Conservation (phyloP, 92 coral and sea anemone species). For the Hydrozoanthus gracilis region DNA sequence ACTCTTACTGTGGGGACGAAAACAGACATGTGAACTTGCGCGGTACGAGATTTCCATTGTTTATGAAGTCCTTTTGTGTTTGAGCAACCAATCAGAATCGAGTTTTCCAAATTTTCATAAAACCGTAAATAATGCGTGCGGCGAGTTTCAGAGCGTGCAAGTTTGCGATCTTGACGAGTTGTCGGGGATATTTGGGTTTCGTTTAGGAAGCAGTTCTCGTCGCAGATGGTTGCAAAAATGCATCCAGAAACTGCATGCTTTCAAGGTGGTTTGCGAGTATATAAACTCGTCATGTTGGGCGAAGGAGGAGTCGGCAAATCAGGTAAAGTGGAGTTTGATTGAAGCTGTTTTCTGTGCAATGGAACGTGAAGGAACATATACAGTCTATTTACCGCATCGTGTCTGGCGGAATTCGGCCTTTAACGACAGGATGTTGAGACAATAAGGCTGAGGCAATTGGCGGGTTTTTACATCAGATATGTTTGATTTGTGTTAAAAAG, state of each 20-base stretch:
- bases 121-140: constrained; percentile 32
- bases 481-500: constrained; percentile 7
- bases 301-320: constrained; percentile 84
- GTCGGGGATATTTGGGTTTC: background rate
- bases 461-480: constrained; percentile 21
- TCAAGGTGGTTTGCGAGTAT: constrained; percentile 75
- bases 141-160: constrained; percentile 40
- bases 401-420: constrained; percentile 45
- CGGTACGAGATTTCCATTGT: constrained; percentile 11
- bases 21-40: background rate
- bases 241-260: constrained; percentile 73
- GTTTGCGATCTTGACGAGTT: background rate
- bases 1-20: background rate
- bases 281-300: constrained; percentile 71
- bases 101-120: background rate
- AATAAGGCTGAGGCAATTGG: constrained; percentile 23
- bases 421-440: constrained; percentile 36
- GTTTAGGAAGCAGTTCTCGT: background rate
- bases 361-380: constrained; percentile 18
- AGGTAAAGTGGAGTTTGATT: constrained; percentile 51
- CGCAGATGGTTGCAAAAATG: constrained; percentile 53
- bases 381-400: constrained; percentile 8
- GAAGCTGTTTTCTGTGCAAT: constrained; percentile 39
- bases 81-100: constrained; percentile 20
- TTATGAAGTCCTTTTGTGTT: background rate